Percentiles rank a stretch among this genome's conserved stretches.
Conservation (phyloP, 2,797 vertebrate genomes). For the Scolopax rusticola region DNA sequence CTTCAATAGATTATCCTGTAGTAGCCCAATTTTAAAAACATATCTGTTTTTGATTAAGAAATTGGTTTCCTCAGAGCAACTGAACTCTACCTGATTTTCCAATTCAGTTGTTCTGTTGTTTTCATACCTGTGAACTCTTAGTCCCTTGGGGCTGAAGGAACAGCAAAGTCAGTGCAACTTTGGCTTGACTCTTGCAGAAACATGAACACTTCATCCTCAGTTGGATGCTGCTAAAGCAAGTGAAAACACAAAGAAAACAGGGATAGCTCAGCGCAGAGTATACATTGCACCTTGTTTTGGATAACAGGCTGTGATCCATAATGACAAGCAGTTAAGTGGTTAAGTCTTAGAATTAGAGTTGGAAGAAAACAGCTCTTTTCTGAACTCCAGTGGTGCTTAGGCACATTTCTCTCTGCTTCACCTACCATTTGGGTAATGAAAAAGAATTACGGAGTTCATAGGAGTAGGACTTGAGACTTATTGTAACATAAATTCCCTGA, state of each 20-base stretch:
- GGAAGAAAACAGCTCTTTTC: neutral
- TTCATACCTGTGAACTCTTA: neutral
- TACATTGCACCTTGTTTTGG: neutral
- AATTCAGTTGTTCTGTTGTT: neutral
- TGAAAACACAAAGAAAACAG: neutral
- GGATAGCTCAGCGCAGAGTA: neutral
- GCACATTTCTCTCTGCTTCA: neutral
- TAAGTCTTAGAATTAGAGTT: neutral
- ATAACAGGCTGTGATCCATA: neutral
- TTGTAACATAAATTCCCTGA: neutral
- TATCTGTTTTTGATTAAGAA: neutral
- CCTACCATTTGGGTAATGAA: neutral
- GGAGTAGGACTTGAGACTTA: neutral
- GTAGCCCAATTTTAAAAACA: neutral
- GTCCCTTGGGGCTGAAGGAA: neutral
- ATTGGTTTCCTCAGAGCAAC: neutral
- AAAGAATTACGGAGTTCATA: neutral
- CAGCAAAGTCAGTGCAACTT: neutral
- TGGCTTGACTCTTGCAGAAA: neutral
- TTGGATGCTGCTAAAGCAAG: neutral
- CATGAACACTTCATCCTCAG: neutral
- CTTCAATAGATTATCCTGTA: neutral
- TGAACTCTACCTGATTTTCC: neutral
- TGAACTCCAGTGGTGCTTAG: neutral
- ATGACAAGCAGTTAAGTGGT: neutral